Conservation (phyloP, 2,113 vertebrate species). For the Phrynosoma blainvillii region DNA sequence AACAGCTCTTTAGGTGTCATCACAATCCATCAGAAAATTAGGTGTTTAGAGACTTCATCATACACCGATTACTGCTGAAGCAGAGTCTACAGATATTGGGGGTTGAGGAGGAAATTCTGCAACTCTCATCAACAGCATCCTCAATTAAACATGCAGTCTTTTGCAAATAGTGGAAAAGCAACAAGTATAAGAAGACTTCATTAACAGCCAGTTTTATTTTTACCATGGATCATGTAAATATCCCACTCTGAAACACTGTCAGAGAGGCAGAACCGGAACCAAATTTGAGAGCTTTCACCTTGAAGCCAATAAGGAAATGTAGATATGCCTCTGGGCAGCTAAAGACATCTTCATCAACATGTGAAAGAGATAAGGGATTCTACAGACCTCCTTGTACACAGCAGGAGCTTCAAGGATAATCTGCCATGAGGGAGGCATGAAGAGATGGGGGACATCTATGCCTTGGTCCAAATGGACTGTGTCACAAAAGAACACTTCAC, state of each 20-base stretch:
- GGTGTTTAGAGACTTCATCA: constrained; percentile 42
- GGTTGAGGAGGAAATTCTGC: constrained; percentile 33
- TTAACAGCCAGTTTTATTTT: not conserved
- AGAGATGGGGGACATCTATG: not conserved
- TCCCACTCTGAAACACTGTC: not conserved
- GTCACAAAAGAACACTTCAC: constrained; percentile 41
- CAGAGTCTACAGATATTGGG: not conserved
- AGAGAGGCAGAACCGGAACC: not conserved
- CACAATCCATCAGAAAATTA: constrained; percentile 59
- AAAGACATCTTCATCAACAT: not conserved
- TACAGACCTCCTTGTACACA: constrained; percentile 1
- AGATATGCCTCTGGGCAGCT: not conserved
- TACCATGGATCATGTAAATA: not conserved
- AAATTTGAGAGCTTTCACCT: not conserved
- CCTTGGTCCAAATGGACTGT: constrained; percentile 1
- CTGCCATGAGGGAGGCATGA: not conserved
- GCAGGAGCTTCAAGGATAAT: not conserved
- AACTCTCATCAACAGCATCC: constrained; percentile 16
- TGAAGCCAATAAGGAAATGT: rapidly evolving
- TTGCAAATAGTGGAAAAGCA: constrained; percentile 16
- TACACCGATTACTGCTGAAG: constrained; percentile 13
- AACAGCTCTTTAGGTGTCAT: constrained; percentile 43
- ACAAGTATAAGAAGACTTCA: constrained; percentile 12
- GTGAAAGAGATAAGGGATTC: constrained; percentile 1
- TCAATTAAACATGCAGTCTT: constrained; percentile 17